These are phyloP conservation scores for Gandaritis pyraliata DNA, from an alignment of 2,888 invertebrate genomes.

Conservation along the genomic window DNA sequence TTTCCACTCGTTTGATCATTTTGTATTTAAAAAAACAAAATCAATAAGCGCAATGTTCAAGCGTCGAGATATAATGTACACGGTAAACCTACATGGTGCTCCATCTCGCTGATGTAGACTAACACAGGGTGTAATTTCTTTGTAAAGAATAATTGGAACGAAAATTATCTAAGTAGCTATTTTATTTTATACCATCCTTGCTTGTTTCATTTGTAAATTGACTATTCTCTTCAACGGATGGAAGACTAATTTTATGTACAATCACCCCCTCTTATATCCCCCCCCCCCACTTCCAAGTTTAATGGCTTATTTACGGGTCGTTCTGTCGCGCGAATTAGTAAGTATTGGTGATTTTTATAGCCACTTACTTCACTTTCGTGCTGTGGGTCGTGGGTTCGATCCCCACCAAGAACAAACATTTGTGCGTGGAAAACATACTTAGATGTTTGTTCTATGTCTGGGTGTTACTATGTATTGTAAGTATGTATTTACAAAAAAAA, in stretches of 20 bases:
- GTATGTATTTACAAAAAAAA: too few species aligned
- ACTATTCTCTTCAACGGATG: conserved; percentile 10
- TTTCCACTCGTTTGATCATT: too few species aligned
- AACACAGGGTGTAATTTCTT: neutral
- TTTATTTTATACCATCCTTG: neutral
- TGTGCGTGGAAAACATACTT: too few species aligned
- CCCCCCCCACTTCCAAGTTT: conserved; percentile 38
- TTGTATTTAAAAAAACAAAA: too few species aligned
- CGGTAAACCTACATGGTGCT: neutral
- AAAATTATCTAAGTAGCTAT: neutral
- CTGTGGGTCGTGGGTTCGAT: too few species aligned
- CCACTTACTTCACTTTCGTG: too few species aligned
- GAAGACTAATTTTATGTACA: conserved; percentile 14
- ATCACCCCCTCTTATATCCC: conserved; percentile 38
- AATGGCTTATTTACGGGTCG: conserved; percentile 48
- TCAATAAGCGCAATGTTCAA: neutral
- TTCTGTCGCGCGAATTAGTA: conserved; percentile 46
- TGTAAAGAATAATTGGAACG: neutral
- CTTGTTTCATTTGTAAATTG: neutral
- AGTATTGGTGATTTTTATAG: conserved; percentile 33
- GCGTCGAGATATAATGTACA: neutral
- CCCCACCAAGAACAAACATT: too few species aligned
- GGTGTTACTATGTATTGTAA: too few species aligned
- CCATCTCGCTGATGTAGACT: neutral
- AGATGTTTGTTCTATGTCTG: too few species aligned